These are phyloP conservation scores for Cyphomyrus discorhynchus DNA, from an alignment of 2,113 vertebrate species.

Conservation along the genomic window DNA sequence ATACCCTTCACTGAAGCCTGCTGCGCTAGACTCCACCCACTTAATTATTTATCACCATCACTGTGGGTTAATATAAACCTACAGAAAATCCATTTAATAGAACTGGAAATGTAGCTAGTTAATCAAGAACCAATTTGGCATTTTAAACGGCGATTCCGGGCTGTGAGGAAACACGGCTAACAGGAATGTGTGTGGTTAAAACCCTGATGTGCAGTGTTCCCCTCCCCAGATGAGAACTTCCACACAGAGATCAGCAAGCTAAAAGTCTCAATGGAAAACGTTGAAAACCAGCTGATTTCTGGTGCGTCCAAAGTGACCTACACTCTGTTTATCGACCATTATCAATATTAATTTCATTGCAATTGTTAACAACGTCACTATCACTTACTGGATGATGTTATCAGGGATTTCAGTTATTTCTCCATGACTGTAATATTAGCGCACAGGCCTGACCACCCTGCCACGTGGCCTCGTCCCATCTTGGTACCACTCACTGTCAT, in stretches of 20 bases:
- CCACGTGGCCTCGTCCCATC: not conserved
- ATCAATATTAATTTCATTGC: not conserved
- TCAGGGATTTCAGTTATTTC: not conserved
- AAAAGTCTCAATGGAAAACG: not conserved
- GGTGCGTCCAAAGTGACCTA: not conserved
- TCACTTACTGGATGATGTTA: not conserved
- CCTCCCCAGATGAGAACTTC: constrained; percentile 1
- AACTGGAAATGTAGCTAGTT: not conserved
- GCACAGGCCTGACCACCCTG: not conserved
- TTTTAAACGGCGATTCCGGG: not conserved
- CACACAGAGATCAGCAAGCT: constrained; percentile 13
- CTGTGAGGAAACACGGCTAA: not conserved
- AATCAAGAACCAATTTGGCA: not conserved
- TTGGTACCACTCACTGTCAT: not conserved
- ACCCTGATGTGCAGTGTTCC: not conserved
- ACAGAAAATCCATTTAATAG: not conserved
- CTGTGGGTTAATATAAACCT: not conserved
- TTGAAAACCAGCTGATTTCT: not conserved
- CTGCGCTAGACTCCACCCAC: not conserved
- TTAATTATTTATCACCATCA: not conserved
- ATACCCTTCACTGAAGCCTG: not conserved
- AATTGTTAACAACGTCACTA: not conserved
- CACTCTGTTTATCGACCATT: not conserved
- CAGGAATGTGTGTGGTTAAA: not conserved
- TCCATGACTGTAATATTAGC: not conserved